phyloP scores from a whole-genome alignment of 37 sponge, comb jelly and placozoan species.

The Spongilla lacustris region DNA sequence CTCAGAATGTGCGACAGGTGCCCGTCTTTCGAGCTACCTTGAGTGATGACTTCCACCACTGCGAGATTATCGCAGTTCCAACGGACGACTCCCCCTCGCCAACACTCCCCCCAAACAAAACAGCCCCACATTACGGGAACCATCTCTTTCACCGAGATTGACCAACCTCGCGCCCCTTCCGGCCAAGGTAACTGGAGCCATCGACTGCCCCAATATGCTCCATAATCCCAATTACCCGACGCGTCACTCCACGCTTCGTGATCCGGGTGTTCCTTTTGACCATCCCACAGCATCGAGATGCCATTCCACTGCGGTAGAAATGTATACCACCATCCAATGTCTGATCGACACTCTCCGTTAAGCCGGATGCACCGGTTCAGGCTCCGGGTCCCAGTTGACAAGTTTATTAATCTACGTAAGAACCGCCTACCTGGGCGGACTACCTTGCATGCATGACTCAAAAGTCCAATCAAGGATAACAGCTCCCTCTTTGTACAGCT shows the following conservation, averaged over 20 bases:
- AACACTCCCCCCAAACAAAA: conserved; percentile 36
- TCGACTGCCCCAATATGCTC: conserved; percentile 11
- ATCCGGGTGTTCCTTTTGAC: neutral
- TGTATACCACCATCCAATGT: conserved; percentile 14
- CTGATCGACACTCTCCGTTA: neutral
- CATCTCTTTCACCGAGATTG: conserved; percentile 43
- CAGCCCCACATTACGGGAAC: conserved; percentile 12
- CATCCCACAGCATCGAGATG: conserved; percentile 3
- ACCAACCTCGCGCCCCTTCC: neutral
- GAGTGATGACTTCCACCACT: conserved; percentile 43
- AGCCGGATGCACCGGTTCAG: conserved; percentile 13
- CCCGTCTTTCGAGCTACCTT: conserved; percentile 11
- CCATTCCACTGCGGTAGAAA: conserved; percentile 13
- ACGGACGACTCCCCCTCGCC: conserved; percentile 9
- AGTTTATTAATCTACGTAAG: neutral
- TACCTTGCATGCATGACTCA: conserved; percentile 13
- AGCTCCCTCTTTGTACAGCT: neutral
- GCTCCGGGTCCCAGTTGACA: neutral
- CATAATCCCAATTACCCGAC: conserved; percentile 47
- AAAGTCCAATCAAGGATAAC: neutral
- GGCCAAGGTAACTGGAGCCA: conserved; percentile 51
- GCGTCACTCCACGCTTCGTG: conserved; percentile 22
- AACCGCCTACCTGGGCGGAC: conserved; percentile 17
- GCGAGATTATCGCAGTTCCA: conserved; percentile 56
- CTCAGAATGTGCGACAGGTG: conserved; percentile 35